Conservation (phyloP, 2,888 invertebrate species). For the Polydrusus cervinus region DNA sequence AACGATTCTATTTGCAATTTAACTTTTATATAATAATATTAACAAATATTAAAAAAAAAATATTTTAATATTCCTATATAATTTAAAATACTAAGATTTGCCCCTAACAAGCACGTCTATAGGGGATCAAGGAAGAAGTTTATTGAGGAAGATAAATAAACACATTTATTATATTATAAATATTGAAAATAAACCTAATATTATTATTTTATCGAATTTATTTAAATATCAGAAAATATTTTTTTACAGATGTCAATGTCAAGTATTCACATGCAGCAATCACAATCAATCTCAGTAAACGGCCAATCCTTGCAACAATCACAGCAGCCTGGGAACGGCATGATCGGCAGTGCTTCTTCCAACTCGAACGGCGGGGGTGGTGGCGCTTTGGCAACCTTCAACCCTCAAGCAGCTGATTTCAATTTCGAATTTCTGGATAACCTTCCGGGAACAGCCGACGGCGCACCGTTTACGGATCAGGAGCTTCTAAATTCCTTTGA, state of each 20-base stretch:
- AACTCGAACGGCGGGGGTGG: conserved; percentile 57
- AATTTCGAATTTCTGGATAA: conserved; percentile 90
- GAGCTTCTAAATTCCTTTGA: conserved; percentile 90
- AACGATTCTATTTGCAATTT: too few relatives aligned
- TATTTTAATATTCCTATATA: too few relatives aligned
- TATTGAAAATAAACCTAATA: too few relatives aligned
- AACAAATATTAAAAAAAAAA: too few relatives aligned
- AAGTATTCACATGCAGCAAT: conserved; percentile 81
- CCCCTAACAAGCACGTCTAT: too few relatives aligned
- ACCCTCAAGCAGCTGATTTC: conserved; percentile 77
- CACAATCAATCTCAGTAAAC: conserved; percentile 78
- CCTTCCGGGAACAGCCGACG: conserved; percentile 81
- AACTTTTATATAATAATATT: too few relatives aligned
- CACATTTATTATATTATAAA: too few relatives aligned
- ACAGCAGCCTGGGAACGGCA: conserved; percentile 62
- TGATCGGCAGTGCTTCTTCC: conserved; percentile 56
- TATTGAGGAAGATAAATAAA: too few relatives aligned
- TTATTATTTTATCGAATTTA: too few relatives aligned
- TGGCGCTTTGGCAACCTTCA: conserved; percentile 63
- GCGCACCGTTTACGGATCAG: conserved; percentile 85
- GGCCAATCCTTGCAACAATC: conserved; percentile 62
- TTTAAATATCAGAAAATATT: conserved; percentile 5
- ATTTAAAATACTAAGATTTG: too few relatives aligned
- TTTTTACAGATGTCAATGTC: conserved; percentile 74
- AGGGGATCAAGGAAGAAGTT: too few relatives aligned